These are phyloP conservation scores for Microchrysa polita DNA, from an alignment of 2,888 invertebrate genomes.

Conservation along the genomic window DNA sequence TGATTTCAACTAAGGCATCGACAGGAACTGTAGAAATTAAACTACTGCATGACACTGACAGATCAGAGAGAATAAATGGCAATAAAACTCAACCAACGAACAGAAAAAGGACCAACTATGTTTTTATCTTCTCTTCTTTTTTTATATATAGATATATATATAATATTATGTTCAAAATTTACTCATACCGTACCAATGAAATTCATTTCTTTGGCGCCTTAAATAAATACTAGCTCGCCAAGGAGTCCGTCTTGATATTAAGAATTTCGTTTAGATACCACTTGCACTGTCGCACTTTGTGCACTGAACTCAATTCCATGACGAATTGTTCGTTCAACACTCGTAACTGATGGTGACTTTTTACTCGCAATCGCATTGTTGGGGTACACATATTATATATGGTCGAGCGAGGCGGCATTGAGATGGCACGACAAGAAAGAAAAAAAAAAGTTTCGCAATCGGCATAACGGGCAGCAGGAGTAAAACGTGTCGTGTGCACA, in stretches of 20 bases:
- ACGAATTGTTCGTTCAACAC: constrained; percentile 46
- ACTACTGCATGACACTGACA: constrained; percentile 16
- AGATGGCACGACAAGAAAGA: no score
- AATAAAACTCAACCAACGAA: no score
- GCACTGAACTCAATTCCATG: constrained; percentile 56
- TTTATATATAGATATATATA: no score
- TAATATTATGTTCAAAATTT: constrained; percentile 16
- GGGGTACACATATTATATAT: constrained; percentile 42
- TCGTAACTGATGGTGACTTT: constrained; percentile 46
- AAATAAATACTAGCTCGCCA: constrained; percentile 64
- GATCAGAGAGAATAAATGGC: background rate
- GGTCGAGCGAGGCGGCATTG: constrained; percentile 17
- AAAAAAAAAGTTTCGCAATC: constrained; percentile 28
- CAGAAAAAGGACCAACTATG: background rate
- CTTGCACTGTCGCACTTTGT: constrained; percentile 60
- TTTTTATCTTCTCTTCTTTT: background rate
- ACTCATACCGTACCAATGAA: constrained; percentile 64
- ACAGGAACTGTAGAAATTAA: background rate
- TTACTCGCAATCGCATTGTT: constrained; percentile 48
- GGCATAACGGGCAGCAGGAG: constrained; percentile 20
- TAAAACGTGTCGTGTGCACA: no score
- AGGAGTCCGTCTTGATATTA: constrained; percentile 58
- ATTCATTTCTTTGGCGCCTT: constrained; percentile 66
- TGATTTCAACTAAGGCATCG: background rate
- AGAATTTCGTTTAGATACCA: constrained; percentile 55